Conservation (phyloP, 2,113 vertebrate species). For the Pantherophis guttatus region DNA sequence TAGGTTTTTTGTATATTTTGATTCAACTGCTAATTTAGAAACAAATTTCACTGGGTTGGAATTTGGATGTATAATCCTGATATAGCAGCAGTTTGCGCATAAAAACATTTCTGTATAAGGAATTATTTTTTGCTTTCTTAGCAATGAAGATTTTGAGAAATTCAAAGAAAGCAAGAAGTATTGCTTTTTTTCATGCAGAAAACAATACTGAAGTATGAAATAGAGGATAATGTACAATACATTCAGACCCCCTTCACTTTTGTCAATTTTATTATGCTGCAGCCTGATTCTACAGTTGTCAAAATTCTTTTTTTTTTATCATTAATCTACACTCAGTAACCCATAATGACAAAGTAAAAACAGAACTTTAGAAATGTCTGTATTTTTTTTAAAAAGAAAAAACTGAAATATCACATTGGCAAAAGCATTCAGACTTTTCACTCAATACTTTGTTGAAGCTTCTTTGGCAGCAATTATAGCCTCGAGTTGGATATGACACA, state of each 20-base stretch:
- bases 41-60: not conserved
- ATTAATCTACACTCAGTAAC: too few species aligned
- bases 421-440: too few species aligned
- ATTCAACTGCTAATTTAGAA: not conserved
- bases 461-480: too few species aligned
- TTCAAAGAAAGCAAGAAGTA: not conserved
- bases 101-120: not conserved
- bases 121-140: not conserved
- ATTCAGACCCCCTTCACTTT: not conserved
- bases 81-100: not conserved
- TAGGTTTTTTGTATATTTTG: not conserved
- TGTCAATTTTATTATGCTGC: not conserved
- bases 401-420: too few species aligned
- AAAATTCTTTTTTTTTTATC: too few species aligned
- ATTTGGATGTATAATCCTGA: not conserved
- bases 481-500: too few species aligned
- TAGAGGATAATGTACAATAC: not conserved
- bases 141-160: not conserved
- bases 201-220: not conserved
- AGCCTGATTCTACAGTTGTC: too few species aligned
- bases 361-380: too few species aligned
- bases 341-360: too few species aligned
- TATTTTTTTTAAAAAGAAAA: too few species aligned
- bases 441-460: too few species aligned
- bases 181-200: not conserved